These are phyloP conservation scores for Pampus argenteus DNA, from an alignment of 2,797 vertebrate species.

Conservation along the genomic window DNA sequence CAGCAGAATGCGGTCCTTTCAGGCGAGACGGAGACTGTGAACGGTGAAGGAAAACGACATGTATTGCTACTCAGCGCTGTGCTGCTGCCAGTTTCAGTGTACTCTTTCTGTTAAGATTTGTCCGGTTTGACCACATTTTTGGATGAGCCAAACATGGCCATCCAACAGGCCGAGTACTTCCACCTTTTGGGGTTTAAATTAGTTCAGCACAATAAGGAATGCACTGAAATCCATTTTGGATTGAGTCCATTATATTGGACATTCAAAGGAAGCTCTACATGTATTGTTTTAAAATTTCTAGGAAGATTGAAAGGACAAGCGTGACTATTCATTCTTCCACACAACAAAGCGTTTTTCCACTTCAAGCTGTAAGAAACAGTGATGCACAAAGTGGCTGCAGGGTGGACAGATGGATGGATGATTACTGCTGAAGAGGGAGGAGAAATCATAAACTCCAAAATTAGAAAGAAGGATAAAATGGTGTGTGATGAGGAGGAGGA, in stretches of 20 bases:
- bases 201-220: no score
- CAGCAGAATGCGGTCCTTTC: not conserved
- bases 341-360: not conserved
- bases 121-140: not conserved
- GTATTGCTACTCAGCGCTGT: no score
- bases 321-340: not conserved
- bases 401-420: slow-evolving; percentile 72
- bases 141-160: not conserved
- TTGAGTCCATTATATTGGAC: not conserved
- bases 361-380: slow-evolving; percentile 9
- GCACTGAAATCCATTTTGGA: not conserved
- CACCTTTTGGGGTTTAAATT: no score
- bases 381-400: slow-evolving; percentile 5
- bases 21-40: not conserved
- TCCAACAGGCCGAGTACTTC: no score
- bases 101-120: not conserved
- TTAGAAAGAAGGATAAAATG: slow-evolving; percentile 69
- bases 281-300: not conserved
- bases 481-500: slow-evolving; percentile 19
- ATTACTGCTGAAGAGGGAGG: slow-evolving; percentile 67
- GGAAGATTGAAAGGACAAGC: not conserved
- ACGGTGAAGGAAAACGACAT: not conserved
- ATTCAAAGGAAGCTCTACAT: not conserved
- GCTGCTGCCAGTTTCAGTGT: not conserved
- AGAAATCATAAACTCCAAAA: slow-evolving; percentile 66